Evolutionary conservation across 2,888 invertebrate species (phyloP).

Genomic region (Drosophila eohydei): DNA sequence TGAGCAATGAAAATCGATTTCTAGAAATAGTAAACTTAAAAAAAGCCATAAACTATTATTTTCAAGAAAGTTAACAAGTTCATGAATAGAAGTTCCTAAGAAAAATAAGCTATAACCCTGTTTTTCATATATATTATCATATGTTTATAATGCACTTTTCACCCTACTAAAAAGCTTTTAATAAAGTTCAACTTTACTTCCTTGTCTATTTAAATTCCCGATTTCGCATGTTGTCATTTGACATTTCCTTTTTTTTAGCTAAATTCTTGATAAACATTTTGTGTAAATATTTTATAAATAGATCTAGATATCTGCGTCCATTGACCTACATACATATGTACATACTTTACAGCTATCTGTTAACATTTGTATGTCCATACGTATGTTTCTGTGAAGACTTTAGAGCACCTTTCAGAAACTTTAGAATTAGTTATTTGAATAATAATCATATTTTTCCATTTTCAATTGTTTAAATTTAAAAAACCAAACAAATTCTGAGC

Average conservation of each 20-base stretch:
- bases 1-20: neutral
- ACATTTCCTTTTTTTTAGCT: constrained; percentile 7
- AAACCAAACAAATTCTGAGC: neutral
- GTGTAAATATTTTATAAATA: constrained; percentile 38
- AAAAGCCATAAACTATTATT: neutral
- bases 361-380: neutral
- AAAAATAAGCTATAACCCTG: neutral
- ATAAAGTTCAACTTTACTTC: neutral
- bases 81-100: neutral
- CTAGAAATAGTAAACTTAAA: neutral
- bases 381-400: neutral
- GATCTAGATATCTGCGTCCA: constrained; percentile 35
- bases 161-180: neutral
- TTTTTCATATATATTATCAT: neutral
- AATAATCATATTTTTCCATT: neutral
- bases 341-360: constrained; percentile 11
- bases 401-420: neutral
- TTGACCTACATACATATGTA: constrained; percentile 48
- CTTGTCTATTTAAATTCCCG: neutral
- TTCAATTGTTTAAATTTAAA: neutral
- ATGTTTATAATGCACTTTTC: neutral
- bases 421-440: neutral
- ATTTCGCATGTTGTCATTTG: constrained; percentile 23
- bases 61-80: neutral
- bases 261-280: constrained; percentile 24